These are phyloP conservation scores for Graptemys geographica DNA, from an alignment of 2,797 vertebrate species.

Conservation along the genomic window DNA sequence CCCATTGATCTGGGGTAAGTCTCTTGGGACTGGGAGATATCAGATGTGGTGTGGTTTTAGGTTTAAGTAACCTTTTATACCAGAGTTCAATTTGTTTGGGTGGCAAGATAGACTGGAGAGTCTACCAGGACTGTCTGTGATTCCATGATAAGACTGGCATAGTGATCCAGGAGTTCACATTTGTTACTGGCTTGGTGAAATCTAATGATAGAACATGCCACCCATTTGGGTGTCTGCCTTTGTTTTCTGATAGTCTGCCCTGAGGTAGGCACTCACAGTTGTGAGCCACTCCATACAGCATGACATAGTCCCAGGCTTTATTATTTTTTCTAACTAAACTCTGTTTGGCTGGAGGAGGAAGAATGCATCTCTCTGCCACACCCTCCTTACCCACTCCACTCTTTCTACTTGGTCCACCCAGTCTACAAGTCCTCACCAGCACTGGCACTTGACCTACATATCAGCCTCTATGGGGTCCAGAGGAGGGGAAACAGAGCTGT, in stretches of 20 bases:
- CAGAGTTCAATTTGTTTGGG: not conserved
- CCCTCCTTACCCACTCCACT: slow-evolving; percentile 40
- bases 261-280: not conserved
- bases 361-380: slow-evolving; percentile 60
- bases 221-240: not conserved
- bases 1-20: not conserved
- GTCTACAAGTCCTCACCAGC: slow-evolving; percentile 41
- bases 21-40: not conserved
- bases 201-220: not conserved
- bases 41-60: not conserved
- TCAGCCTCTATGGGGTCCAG: not conserved
- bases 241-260: not conserved
- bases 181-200: not conserved
- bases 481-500: slow-evolving; percentile 70
- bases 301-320: slow-evolving; percentile 54
- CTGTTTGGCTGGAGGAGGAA: not conserved
- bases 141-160: not conserved
- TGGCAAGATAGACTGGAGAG: not conserved
- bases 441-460: slow-evolving; percentile 22
- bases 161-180: not conserved
- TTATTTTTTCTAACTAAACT: slow-evolving; percentile 44
- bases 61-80: not conserved
- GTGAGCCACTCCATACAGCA: not conserved
- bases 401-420: slow-evolving; percentile 43
- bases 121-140: not conserved